Conservation (phyloP, 1,140 invertebrate genomes). For the Temnothorax longispinosus region DNA sequence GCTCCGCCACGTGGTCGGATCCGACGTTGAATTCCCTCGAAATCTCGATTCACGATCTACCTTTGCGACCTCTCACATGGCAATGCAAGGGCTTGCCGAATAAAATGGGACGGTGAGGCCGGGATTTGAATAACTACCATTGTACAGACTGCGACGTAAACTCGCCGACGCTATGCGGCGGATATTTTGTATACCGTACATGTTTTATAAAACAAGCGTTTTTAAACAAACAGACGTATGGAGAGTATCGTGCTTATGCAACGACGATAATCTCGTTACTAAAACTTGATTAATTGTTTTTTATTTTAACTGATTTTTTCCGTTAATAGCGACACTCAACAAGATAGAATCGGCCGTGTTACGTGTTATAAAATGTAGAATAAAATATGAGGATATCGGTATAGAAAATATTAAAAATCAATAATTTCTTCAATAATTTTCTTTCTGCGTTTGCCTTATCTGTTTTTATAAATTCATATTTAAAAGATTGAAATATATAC, state of each 20-base stretch:
- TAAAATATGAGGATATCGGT: background rate
- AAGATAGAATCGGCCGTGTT: background rate
- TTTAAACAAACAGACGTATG: background rate
- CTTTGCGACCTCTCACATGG: constrained; percentile 68
- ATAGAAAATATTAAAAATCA: background rate
- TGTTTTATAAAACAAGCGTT: constrained; percentile 26
- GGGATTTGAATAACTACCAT: constrained; percentile 84
- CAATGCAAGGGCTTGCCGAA: constrained; percentile 69
- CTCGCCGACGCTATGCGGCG: constrained; percentile 23
- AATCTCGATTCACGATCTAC: constrained; percentile 83
- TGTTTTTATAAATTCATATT: background rate
- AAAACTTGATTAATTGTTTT: background rate
- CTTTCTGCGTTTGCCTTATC: background rate
- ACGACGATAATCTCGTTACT: background rate
- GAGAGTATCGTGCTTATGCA: background rate
- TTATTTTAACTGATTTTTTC: background rate
- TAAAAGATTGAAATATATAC: background rate
- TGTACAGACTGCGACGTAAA: constrained; percentile 72
- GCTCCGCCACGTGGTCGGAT: constrained; percentile 74
- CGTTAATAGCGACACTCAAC: background rate
- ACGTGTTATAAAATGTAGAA: background rate
- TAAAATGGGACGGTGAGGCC: constrained; percentile 75
- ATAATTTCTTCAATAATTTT: background rate
- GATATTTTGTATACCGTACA: background rate
- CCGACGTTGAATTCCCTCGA: constrained; percentile 79